Base-by-base conservation (phyloP, 2,113 vertebrate species). In the Paramisgurnus dabryanus region DNA sequence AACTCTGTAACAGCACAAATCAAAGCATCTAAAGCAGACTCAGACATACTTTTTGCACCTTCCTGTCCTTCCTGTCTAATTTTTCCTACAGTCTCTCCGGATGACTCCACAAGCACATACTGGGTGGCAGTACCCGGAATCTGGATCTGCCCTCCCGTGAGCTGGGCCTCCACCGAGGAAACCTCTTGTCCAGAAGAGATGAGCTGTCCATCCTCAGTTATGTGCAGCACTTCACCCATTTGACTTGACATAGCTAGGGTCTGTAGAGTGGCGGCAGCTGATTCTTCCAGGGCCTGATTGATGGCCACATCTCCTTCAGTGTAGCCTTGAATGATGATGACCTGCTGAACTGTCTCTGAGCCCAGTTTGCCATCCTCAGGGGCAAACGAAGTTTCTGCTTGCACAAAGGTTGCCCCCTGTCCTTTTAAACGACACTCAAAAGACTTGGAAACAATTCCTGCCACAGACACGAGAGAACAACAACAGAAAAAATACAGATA, bases 391-490 rank as follows among this genome's bases (percentile, higher is more conserved):
- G 89, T 84, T 0, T 95, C 94, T 0, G 95, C 89, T 89, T 97
- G 95, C 86, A 99, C 96, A 78, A 97, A 99, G 0, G 96, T 88
- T 34, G 98, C 97, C 9, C 98, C 98, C 80, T 98, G 97, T 22
- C 98, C 98, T 89, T 96, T 98, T 67, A 99, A 90, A 2, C 98
- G 96, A 81, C 98, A 99, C 87, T 99, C 98, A 0, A 97, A 99
- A 10, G 98, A 98, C 91, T 99, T 99, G 85, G 96, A 98, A 57
- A 99, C 98, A 0, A 99, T 99, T 83, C 98, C 98, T 99, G 82
- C 3, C 15, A 80, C 66, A 81, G 5, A 77, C 40, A 60, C 17
- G 39, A 5, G 15, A 57, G 18, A 70, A 11, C 79, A 64, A 34
- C 4, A 7, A 47, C 7, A 47, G 45, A 47, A 10, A 7, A 7